Conservation (phyloP, 2,888 invertebrate species). For the Plebejus argus region DNA sequence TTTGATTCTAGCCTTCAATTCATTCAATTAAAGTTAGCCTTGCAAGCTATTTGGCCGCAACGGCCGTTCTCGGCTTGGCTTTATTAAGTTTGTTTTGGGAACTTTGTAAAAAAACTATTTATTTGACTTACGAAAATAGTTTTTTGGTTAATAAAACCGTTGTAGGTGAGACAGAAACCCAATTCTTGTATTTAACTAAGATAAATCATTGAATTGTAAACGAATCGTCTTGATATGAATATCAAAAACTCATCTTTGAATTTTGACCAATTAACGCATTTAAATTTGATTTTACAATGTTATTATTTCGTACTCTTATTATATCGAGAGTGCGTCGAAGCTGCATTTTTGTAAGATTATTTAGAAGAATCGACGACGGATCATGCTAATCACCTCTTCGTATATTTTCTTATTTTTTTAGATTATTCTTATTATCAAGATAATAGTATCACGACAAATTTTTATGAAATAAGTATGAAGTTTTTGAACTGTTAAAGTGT, state of each 20-base stretch:
- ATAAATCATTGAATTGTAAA: not conserved
- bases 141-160: not conserved
- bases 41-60: not conserved
- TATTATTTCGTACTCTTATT: no score
- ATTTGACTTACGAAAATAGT: not conserved
- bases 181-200: not conserved
- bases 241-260: no score
- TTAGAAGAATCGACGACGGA: no score
- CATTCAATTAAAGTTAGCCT: slow-evolving; percentile 22
- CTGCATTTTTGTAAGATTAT: no score
- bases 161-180: not conserved
- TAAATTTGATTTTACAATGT: no score
- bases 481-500: slow-evolving; percentile 29
- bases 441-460: no score
- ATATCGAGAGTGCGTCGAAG: no score
- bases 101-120: not conserved
- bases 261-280: no score
- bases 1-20: not conserved
- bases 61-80: not conserved
- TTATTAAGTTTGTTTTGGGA: slow-evolving; percentile 4
- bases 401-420: no score
- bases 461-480: not conserved
- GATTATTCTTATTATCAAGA: no score
- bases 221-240: no score
- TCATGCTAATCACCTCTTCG: no score